A percentile compares a stretch with the other conserved stretches of the same genome.
phyloP scores from a whole-genome alignment of 37 sponge, comb jelly and placozoan genomes.

The Sycon ciliatum region DNA sequence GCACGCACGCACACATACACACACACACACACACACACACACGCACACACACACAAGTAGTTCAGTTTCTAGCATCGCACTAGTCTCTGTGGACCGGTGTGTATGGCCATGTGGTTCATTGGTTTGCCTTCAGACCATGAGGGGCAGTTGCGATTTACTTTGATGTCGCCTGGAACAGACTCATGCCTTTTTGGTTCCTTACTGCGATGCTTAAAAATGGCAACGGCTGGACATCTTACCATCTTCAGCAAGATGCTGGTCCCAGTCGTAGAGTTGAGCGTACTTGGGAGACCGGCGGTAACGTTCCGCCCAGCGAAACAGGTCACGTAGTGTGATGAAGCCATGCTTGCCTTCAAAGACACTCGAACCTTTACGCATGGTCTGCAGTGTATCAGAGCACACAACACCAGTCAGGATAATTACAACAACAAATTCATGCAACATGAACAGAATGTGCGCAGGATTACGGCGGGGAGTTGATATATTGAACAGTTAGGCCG shows the following conservation, averaged over 20 bases:
- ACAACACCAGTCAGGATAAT: too few species aligned
- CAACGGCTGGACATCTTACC: conserved; percentile 40
- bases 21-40: too few species aligned
- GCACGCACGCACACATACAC: conserved; percentile 11
- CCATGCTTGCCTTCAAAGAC: conserved; percentile 96
- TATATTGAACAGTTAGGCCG: background rate
- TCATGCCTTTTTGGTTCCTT: background rate
- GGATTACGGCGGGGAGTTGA: too few species aligned
- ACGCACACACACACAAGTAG: too few species aligned
- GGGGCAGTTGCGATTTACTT: too few species aligned
- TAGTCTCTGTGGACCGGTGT: too few species aligned
- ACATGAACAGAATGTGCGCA: too few species aligned
- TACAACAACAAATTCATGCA: too few species aligned
- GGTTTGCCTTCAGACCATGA: too few species aligned
- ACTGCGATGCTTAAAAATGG: background rate
- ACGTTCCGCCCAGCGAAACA: conserved; percentile 95
- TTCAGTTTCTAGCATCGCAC: too few species aligned
- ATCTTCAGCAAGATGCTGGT: conserved; percentile 92
- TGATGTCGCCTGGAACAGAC: background rate
- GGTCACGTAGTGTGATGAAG: conserved; percentile 83
- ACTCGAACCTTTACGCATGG: conserved; percentile 53
- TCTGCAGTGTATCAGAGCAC: conserved; percentile 20
- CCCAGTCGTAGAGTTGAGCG: conserved; percentile 76
- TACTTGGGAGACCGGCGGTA: conserved; percentile 43
- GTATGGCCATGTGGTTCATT: too few species aligned